Percentiles rank a stretch among this genome's conserved stretches.
These are phyloP conservation scores for Dryomyza anilis DNA, from an alignment of 2,888 invertebrate genomes.

Conservation along the genomic window DNA sequence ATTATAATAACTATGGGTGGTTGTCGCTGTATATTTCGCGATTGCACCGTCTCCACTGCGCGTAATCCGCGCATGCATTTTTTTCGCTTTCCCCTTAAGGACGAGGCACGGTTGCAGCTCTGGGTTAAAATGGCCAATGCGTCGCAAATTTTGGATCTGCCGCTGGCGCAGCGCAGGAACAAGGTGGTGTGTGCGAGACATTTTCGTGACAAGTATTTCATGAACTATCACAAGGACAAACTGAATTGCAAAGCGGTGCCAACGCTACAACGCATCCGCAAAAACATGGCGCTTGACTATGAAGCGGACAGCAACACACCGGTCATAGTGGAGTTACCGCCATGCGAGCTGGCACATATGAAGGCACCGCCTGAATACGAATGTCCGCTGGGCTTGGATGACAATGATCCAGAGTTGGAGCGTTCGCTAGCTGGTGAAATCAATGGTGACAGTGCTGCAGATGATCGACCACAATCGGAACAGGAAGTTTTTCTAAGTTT, in stretches of 20 bases:
- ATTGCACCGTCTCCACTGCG: conserved; percentile 61
- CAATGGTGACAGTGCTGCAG: background rate
- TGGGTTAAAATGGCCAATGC: conserved; percentile 47
- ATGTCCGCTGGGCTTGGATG: conserved; percentile 41
- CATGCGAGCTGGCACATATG: conserved; percentile 42
- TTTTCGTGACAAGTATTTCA: conserved; percentile 63
- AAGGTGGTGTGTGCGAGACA: conserved; percentile 64
- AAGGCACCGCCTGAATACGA: conserved; percentile 46
- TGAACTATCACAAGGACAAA: conserved; percentile 62
- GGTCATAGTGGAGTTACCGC: conserved; percentile 37
- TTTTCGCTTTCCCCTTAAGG: conserved; percentile 63
- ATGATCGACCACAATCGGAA: too few relatives aligned
- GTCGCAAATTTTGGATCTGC: conserved; percentile 46
- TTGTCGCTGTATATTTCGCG: conserved; percentile 64
- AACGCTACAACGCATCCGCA: conserved; percentile 54
- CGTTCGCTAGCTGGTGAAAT: too few relatives aligned
- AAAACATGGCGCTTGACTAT: conserved; percentile 48
- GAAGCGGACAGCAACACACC: conserved; percentile 41
- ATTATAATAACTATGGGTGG: conserved; percentile 63
- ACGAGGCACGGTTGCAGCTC: conserved; percentile 37
- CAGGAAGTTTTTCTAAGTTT: background rate
- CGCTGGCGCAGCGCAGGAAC: conserved; percentile 60
- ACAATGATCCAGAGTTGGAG: conserved; percentile 13
- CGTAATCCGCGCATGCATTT: conserved; percentile 61
- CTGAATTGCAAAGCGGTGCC: conserved; percentile 62